Evolutionary conservation across 1,140 invertebrate genomes (phyloP).

Genomic region (Drosophila aff.): DNA sequence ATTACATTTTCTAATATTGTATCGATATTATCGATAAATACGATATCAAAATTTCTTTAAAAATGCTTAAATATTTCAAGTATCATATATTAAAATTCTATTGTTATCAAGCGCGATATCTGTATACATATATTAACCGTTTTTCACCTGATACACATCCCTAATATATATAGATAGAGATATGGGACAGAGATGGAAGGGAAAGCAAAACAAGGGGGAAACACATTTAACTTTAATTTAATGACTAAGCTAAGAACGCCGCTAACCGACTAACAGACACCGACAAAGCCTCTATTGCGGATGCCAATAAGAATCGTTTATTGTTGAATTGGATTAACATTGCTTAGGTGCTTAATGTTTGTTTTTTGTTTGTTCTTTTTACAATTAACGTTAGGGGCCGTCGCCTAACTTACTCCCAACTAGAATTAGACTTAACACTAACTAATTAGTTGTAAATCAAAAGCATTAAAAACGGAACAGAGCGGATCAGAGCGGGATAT

Average conservation of each 20-base stretch:
- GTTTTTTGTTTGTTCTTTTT: constrained; percentile 23
- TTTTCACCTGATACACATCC: not conserved
- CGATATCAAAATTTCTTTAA: too few species aligned
- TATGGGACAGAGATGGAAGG: constrained; percentile 19
- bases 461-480: constrained; percentile 44
- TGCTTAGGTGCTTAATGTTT: constrained; percentile 38
- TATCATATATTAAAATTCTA: not conserved
- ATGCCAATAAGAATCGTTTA: constrained; percentile 49
- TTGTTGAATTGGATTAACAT: constrained; percentile 42
- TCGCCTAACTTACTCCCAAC: constrained; percentile 44
- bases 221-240: constrained; percentile 16
- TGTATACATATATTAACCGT: not conserved
- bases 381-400: constrained; percentile 34
- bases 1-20: too few species aligned
- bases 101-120: not conserved
- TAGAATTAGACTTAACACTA: constrained; percentile 47
- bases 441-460: constrained; percentile 42
- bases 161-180: constrained; percentile 23
- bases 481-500: constrained; percentile 23
- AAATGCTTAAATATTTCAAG: not conserved
- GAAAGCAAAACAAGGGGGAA: constrained; percentile 11
- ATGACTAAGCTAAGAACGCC: constrained; percentile 19
- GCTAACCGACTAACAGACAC: constrained; percentile 19
- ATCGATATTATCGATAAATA: too few species aligned
- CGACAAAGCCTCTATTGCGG: constrained; percentile 2